Conservation (phyloP, 1,140 invertebrate species). For the Trachymyrmex septentrionalis region DNA sequence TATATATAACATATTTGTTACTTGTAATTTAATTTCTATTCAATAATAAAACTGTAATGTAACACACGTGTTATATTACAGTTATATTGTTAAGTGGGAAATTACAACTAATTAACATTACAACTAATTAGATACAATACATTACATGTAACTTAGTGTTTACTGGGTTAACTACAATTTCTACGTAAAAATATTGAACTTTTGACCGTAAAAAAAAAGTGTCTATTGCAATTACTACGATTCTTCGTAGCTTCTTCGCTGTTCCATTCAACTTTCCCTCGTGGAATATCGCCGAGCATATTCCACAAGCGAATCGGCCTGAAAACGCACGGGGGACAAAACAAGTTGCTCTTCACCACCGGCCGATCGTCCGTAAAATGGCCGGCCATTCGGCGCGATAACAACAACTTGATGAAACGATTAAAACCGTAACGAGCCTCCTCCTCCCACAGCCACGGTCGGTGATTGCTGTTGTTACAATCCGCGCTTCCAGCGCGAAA, state of each 20-base stretch:
- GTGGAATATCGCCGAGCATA: slow-evolving; percentile 30
- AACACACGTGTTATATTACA: no score
- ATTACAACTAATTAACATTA: no score
- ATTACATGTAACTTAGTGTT: no score
- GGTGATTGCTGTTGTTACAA: slow-evolving; percentile 74
- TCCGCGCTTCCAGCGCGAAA: slow-evolving; percentile 67
- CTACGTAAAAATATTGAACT: neutral
- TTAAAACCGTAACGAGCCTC: slow-evolving; percentile 81
- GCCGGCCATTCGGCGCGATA: slow-evolving; percentile 75
- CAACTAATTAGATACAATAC: no score
- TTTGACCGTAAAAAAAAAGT: neutral
- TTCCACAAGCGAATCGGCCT: slow-evolving; percentile 60
- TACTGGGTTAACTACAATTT: neutral
- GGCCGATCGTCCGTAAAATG: slow-evolving; percentile 74
- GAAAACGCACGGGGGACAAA: slow-evolving; percentile 72
- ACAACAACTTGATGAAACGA: slow-evolving; percentile 83
- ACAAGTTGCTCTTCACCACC: slow-evolving; percentile 55
- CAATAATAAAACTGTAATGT: no score
- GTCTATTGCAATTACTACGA: slow-evolving; percentile 10
- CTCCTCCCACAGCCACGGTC: slow-evolving; percentile 25
- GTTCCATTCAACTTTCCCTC: slow-evolving; percentile 15
- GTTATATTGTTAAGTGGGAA: no score
- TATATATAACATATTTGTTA: no score
- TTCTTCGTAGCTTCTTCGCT: neutral
- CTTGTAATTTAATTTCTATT: no score